Evolutionary conservation across 1,140 invertebrate genomes (phyloP).

Genomic region (Neotoxoptera formosana): DNA sequence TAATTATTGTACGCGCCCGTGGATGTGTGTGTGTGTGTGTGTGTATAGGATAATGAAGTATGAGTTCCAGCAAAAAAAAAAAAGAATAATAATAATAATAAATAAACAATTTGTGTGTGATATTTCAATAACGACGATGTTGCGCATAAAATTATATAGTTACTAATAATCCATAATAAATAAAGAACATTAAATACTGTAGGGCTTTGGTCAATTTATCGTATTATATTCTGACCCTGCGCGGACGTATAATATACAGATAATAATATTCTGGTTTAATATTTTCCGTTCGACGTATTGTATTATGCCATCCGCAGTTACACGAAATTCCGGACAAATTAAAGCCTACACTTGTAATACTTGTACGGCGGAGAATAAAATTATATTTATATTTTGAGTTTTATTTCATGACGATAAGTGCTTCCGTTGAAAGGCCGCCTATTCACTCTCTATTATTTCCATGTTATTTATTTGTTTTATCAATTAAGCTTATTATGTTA

Average conservation of each 20-base stretch:
- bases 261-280: not conserved
- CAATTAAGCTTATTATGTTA: not conserved
- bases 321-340: not conserved
- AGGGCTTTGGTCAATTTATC: not conserved
- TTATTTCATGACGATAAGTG: not conserved
- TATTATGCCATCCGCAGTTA: not conserved
- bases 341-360: not conserved
- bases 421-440: not conserved
- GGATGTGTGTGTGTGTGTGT: not conserved
- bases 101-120: not conserved
- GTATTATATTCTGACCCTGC: not conserved
- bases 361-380: not conserved
- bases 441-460: not conserved
- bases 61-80: not conserved
- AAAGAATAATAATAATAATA: not conserved
- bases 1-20: not conserved
- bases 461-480: not conserved
- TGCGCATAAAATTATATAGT: not conserved
- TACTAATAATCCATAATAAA: not conserved
- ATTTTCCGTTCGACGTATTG: not conserved
- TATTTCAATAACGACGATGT: conserved; percentile 4
- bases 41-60: not conserved
- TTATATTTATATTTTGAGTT: not conserved
- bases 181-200: not conserved
- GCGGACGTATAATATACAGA: not conserved